These are phyloP conservation scores for Chrysemys picta DNA, from an alignment of 2,113 vertebrate genomes.

Conservation along the genomic window DNA sequence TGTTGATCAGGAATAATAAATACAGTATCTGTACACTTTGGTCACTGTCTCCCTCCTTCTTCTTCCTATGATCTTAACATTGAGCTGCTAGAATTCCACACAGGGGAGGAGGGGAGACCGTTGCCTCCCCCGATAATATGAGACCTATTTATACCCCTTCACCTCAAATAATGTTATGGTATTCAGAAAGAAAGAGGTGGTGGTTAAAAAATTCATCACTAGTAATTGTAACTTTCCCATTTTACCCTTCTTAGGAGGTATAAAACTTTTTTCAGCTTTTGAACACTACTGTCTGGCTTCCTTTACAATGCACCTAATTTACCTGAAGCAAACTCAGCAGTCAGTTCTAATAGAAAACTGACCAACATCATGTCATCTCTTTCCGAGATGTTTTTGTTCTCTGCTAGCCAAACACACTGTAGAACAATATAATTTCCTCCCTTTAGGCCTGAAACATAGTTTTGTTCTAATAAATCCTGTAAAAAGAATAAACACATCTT, in stretches of 20 bases:
- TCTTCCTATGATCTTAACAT: neutral
- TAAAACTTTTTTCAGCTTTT: neutral
- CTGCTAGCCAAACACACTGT: neutral
- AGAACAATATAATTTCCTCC: neutral
- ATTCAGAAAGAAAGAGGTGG: neutral
- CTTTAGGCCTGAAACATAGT: neutral
- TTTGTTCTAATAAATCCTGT: slow-evolving; percentile 31
- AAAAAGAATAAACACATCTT: neutral
- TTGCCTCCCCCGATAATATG: neutral
- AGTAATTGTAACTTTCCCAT: neutral
- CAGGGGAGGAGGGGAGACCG: neutral
- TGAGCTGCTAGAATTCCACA: neutral
- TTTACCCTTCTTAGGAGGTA: neutral
- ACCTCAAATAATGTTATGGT: neutral
- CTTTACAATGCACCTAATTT: neutral
- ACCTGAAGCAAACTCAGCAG: neutral
- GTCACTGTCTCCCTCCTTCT: neutral
- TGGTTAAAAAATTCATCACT: neutral
- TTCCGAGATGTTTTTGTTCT: slow-evolving; percentile 11
- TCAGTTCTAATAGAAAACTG: neutral
- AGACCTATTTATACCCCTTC: neutral
- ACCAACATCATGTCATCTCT: neutral
- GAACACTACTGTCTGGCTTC: neutral
- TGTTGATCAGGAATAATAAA: neutral
- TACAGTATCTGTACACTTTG: neutral